Evolutionary conservation across 2,888 invertebrate genomes (phyloP).

Genomic region (Elegia similella): DNA sequence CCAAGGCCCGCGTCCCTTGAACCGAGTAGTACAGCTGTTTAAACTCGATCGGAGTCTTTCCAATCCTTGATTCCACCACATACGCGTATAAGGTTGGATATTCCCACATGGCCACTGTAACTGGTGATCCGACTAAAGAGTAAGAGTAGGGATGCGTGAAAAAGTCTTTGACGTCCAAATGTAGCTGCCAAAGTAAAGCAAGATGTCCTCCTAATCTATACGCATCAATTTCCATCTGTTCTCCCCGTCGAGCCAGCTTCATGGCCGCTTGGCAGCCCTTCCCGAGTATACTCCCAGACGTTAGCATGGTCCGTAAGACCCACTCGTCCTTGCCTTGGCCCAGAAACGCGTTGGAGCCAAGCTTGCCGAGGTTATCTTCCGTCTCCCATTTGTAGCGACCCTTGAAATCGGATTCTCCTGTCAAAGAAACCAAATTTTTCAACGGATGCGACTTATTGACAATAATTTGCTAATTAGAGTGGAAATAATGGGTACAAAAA

Average conservation of each 20-base stretch:
- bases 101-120: constrained; percentile 65
- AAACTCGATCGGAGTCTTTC: constrained; percentile 51
- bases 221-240: constrained; percentile 55
- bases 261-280: constrained; percentile 73
- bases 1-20: constrained; percentile 58
- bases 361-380: constrained; percentile 58
- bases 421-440: neutral
- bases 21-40: constrained; percentile 68
- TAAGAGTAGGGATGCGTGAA: constrained; percentile 66
- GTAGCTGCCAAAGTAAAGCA: constrained; percentile 69
- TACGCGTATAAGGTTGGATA: constrained; percentile 65
- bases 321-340: constrained; percentile 70
- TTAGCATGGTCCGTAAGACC: constrained; percentile 63
- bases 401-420: constrained; percentile 44
- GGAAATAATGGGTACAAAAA: no score
- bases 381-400: constrained; percentile 61
- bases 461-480: no score
- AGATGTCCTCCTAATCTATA: constrained; percentile 68
- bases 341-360: constrained; percentile 63
- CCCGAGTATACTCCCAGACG: constrained; percentile 66
- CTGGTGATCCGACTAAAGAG: constrained; percentile 66
- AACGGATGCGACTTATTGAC: no score
- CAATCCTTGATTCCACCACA: constrained; percentile 53
- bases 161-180: constrained; percentile 70
- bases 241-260: constrained; percentile 55